These are phyloP conservation scores for Centropus bengalensis DNA, from an alignment of 2,113 vertebrate genomes.

Conservation along the genomic window DNA sequence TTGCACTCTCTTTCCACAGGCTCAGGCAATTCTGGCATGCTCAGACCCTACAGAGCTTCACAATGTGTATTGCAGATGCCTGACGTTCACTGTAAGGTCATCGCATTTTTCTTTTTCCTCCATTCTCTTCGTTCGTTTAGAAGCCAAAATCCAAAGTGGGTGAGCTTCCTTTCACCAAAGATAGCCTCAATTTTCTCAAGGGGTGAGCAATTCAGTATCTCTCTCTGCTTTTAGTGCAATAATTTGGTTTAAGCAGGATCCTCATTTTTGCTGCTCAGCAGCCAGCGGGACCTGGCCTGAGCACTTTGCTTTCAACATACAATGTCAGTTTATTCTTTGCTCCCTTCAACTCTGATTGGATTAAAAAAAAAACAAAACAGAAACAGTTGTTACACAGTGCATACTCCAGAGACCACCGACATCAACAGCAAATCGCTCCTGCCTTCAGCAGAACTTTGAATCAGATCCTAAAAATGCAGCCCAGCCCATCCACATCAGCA, in stretches of 20 bases:
- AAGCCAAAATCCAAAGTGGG: background rate
- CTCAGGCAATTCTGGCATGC: background rate
- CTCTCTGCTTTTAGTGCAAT: background rate
- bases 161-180: background rate
- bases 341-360: background rate
- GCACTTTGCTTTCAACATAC: background rate
- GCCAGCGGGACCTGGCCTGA: background rate
- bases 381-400: background rate
- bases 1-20: background rate
- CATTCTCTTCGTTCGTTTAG: background rate
- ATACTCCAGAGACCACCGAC: conserved; percentile 18
- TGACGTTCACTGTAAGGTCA: background rate
- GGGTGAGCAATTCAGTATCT: background rate
- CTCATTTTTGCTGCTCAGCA: background rate
- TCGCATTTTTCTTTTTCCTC: background rate
- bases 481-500: conserved; percentile 47
- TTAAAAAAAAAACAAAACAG: background rate
- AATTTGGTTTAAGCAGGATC: background rate
- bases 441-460: conserved; percentile 49
- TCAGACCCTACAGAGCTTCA: background rate
- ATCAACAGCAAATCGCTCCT: background rate
- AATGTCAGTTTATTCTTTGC: background rate
- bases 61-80: background rate
- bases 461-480: conserved; percentile 45
- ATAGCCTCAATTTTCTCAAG: background rate